Evolutionary conservation across 2,797 vertebrate species (phyloP), one percentile per base, ranked within the genome.

Genomic region (Spinus pinus): DNA sequence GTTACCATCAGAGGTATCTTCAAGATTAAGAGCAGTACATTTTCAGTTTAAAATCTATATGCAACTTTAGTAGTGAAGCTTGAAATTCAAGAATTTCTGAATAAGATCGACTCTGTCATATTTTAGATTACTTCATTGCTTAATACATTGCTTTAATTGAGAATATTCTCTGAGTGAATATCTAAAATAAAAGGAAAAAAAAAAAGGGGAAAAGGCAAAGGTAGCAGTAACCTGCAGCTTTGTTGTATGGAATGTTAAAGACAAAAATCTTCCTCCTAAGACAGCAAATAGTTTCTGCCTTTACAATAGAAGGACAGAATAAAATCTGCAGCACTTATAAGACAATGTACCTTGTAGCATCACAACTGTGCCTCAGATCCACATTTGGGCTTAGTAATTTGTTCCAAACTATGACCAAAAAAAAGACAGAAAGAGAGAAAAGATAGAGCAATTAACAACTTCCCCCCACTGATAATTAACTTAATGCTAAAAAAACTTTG

Each of bases 201-300:
- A 3, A 42, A 12, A 12, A 3, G 1, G 1, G 1, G 1, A 1
- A 6, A 53, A 58, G 64, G 9, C 4, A 31, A 61, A 39, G 5
- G 22, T 77, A 60, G 5, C 0, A 67, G 12, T n/a, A 46, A 56
- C 27, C 28, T 50, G 23, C 60, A 58, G 9, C 12, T 78, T 54
- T 73, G 14, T 67, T 28, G 33, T 19, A 60, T 17, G 60, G 5
- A 66, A 74, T 39, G 6, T 42, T 74, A 57, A 78, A 91, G 72
- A 37, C 37, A 10, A 69, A 58, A 73, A 20, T 23, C 20, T 69
- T 75, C 35, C 27, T 77, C 7, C 47, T 62, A 35, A 73, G 28
- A 42, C 0, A 72, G 6, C 13, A 75, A 74, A 62, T 46, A 71
- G n/a, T 65, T 42, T 19, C 27, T 78, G 21, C 7, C 18, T 67